Evolutionary conservation across 2,888 invertebrate species (phyloP).

Genomic region (Himalopsyche tibetana): DNA sequence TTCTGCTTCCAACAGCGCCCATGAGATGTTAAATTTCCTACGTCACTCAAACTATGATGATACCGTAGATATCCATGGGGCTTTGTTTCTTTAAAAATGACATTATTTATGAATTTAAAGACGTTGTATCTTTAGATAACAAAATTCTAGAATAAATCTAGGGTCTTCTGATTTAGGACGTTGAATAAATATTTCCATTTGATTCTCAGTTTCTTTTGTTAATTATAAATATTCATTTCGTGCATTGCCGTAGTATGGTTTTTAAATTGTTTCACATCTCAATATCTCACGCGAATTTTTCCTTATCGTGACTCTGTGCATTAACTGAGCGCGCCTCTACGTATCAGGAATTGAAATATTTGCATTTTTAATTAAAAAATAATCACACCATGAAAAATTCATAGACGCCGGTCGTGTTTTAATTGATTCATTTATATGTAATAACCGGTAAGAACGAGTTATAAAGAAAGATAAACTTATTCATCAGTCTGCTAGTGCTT

Average conservation of each 20-base stretch:
- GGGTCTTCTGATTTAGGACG: no score
- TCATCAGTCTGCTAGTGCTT: conserved; percentile 13
- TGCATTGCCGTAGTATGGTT: not conserved
- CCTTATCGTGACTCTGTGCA: conserved; percentile 65
- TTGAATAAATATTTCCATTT: no score
- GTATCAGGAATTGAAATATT: conserved; percentile 67
- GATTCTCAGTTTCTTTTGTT: no score
- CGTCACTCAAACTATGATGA: no score
- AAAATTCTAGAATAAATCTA: no score
- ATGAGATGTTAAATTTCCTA: conserved; percentile 66
- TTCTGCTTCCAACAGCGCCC: conserved; percentile 70
- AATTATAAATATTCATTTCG: no score
- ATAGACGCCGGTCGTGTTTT: conserved; percentile 16
- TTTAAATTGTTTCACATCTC: not conserved
- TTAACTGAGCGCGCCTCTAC: conserved; percentile 72
- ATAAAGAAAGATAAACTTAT: conserved; percentile 27
- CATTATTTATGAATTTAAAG: not conserved
- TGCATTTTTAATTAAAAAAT: conserved; percentile 48
- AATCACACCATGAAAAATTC: conserved; percentile 44
- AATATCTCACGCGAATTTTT: conserved; percentile 2
- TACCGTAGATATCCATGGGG: no score
- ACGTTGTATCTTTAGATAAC: no score
- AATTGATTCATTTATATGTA: conserved; percentile 4
- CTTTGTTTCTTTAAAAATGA: no score
- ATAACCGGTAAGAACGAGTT: conserved; percentile 11